A percentile compares a stretch with the other conserved stretches of the same genome.
Evolutionary conservation across 2,113 vertebrate genomes (phyloP).

Genomic region (Cheirogaleus medius): DNA sequence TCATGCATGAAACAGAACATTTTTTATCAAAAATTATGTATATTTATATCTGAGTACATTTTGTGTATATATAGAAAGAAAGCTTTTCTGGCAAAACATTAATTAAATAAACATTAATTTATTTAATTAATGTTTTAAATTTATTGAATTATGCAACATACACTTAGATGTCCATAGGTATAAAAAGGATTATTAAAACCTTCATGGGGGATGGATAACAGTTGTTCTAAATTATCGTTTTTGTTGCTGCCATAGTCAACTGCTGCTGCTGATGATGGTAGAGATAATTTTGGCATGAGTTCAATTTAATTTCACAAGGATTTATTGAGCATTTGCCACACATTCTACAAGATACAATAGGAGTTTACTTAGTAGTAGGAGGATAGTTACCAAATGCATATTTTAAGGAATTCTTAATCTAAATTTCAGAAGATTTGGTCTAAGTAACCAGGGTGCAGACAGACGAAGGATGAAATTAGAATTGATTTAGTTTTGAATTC

Average conservation of each 20-base stretch:
- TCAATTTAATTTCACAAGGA: not conserved
- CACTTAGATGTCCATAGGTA: not conserved
- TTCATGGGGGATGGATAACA: not conserved
- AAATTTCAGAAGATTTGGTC: not conserved
- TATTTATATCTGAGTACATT: not conserved
- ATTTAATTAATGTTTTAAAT: not conserved
- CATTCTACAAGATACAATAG: not conserved
- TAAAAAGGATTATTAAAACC: not conserved
- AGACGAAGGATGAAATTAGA: not conserved
- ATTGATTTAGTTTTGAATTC: not conserved
- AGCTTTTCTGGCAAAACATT: not conserved
- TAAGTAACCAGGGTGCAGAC: not conserved
- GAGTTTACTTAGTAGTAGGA: not conserved
- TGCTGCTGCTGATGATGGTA: accelerated
- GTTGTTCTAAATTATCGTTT: not conserved
- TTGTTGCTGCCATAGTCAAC: not conserved
- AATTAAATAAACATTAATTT: no score
- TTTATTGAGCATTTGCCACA: not conserved
- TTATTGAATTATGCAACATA: not conserved
- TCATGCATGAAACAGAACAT: not conserved
- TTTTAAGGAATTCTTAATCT: not conserved
- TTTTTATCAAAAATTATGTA: not conserved
- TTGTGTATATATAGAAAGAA: not conserved
- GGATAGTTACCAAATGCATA: not conserved
- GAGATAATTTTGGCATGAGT: not conserved